Conservation (phyloP, 2,113 vertebrate genomes). For the Varanus salvator region DNA sequence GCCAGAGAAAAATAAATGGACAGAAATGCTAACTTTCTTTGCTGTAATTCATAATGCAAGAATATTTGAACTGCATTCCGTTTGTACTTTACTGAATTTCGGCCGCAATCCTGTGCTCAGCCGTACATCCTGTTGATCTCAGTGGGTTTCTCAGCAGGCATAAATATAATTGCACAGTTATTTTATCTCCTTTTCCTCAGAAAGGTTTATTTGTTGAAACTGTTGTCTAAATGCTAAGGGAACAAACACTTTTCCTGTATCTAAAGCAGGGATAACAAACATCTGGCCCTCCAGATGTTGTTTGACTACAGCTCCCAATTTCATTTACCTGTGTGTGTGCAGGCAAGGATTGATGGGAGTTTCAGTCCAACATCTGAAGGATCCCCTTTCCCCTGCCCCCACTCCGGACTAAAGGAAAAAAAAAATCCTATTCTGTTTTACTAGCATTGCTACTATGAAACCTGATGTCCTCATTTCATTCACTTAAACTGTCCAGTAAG, state of each 20-base stretch:
- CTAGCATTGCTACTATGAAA: neutral
- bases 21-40: constrained; percentile 8
- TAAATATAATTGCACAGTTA: neutral
- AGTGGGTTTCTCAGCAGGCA: neutral
- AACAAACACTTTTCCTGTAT: constrained; percentile 30
- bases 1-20: neutral
- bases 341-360: too few relatives aligned
- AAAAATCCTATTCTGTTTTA: neutral
- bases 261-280: too few relatives aligned
- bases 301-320: too few relatives aligned
- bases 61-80: neutral
- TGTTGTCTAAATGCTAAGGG: constrained; percentile 26
- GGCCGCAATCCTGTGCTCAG: neutral
- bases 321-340: too few relatives aligned
- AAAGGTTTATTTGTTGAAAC: constrained; percentile 8
- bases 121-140: neutral
- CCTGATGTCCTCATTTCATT: constrained; percentile 9
- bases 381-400: too few relatives aligned
- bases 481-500: neutral
- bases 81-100: constrained; percentile 63
- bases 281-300: too few relatives aligned
- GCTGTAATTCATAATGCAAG: constrained; percentile 21
- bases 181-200: constrained; percentile 46
- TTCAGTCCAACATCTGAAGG: too few relatives aligned
- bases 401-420: neutral